phyloP scores from a whole-genome alignment of 2,113 vertebrate species.

The Okapia johnstoni region DNA sequence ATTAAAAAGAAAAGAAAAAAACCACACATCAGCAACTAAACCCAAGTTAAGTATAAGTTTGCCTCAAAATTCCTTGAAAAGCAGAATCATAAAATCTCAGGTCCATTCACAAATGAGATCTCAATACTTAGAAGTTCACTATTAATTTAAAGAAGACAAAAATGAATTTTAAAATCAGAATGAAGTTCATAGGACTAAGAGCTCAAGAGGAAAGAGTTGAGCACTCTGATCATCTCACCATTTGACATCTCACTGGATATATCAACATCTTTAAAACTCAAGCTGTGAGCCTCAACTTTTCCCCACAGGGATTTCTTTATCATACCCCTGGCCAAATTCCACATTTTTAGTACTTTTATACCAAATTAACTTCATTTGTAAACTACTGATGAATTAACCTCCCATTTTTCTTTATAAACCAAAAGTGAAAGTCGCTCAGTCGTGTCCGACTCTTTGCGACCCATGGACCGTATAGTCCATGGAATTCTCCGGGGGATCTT shows the following conservation, averaged over 20 bases:
- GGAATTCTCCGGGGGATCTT: neutral
- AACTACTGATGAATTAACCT: neutral
- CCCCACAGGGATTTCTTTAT: neutral
- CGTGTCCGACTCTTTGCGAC: neutral
- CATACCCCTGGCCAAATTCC: neutral
- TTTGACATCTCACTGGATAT: neutral
- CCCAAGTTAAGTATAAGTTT: neutral
- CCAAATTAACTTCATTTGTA: slow-evolving; percentile 12
- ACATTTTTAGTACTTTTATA: neutral
- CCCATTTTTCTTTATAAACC: neutral
- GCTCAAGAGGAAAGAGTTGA: neutral
- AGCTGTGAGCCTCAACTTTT: neutral
- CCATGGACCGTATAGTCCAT: neutral
- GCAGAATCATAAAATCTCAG: neutral
- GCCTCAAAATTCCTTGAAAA: neutral
- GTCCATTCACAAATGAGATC: neutral
- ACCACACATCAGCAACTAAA: neutral
- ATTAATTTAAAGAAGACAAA: slow-evolving; percentile 17
- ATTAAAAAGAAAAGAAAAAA: neutral
- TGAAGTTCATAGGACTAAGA: neutral
- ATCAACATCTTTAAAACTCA: neutral
- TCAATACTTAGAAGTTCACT: neutral
- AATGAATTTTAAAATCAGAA: neutral
- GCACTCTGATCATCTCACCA: neutral
- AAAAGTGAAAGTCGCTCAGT: neutral